Percentiles rank a stretch among this genome's conserved stretches.
These are phyloP conservation scores for Neodon shergylaensis DNA, from an alignment of 2,113 vertebrate species.

Conservation along the genomic window DNA sequence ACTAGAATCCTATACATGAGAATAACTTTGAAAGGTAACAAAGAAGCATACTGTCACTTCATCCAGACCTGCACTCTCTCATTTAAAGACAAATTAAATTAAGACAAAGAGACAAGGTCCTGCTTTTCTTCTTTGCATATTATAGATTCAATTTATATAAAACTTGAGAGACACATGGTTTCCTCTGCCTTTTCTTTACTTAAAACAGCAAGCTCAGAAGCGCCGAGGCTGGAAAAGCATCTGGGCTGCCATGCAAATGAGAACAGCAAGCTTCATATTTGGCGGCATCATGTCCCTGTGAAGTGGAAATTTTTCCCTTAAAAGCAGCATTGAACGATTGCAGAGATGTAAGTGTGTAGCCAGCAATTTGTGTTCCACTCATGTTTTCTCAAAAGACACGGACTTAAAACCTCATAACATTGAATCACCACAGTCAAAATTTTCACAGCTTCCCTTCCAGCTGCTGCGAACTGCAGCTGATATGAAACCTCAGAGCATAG, in stretches of 20 bases:
- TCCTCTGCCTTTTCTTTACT: constrained; percentile 29
- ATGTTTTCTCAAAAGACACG: constrained; percentile 13
- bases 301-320: constrained; percentile 19
- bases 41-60: neutral
- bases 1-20: neutral
- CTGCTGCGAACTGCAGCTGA: neutral
- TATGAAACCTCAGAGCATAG: neutral
- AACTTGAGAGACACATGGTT: neutral
- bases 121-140: neutral
- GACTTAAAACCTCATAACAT: constrained; percentile 2
- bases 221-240: constrained; percentile 20
- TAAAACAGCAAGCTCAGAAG: neutral
- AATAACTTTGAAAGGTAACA: neutral
- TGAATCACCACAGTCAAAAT: neutral
- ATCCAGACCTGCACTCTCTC: neutral
- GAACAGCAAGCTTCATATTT: neutral
- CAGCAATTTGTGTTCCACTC: constrained; percentile 54
- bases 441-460: constrained; percentile 9
- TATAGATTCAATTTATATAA: neutral
- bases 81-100: neutral
- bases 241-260: constrained; percentile 14
- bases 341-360: neutral
- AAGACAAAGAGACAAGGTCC: neutral
- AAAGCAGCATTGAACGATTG: constrained; percentile 57
- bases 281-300: neutral